Percentiles rank a stretch among this genome's conserved stretches.
phyloP scores from a whole-genome alignment of 1,140 invertebrate genomes.

The Coenobita brevimanus region DNA sequence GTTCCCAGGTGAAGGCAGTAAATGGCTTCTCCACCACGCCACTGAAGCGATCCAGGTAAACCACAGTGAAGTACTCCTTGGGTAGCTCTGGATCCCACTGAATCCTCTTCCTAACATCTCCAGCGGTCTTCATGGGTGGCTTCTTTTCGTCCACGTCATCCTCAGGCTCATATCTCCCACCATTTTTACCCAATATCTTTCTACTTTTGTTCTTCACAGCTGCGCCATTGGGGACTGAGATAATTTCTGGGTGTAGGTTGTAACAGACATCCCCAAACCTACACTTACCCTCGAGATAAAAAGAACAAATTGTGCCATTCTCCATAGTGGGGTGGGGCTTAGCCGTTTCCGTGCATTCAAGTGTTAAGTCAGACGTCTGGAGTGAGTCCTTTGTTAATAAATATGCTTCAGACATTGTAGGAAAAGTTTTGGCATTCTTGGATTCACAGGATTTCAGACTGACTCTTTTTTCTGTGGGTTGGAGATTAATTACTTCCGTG shows the following conservation, averaged over 20 bases:
- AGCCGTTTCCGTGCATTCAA: too few relatives aligned
- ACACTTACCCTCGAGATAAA: constrained; percentile 69
- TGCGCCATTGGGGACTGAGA: not conserved
- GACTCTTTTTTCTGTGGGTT: too few relatives aligned
- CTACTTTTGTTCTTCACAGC: not conserved
- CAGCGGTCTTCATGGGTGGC: constrained; percentile 76
- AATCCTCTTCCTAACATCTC: constrained; percentile 76
- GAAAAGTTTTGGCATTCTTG: too few relatives aligned
- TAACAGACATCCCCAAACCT: constrained; percentile 69
- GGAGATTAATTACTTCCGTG: too few relatives aligned
- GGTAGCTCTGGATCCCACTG: constrained; percentile 75
- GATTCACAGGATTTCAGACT: too few relatives aligned
- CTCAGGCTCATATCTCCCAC: not conserved
- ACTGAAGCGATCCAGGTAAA: constrained; percentile 76
- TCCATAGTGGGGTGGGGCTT: too few relatives aligned
- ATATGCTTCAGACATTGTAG: too few relatives aligned
- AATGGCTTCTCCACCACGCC: constrained; percentile 76
- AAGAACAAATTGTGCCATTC: constrained; percentile 68
- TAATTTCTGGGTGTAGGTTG: constrained; percentile 65
- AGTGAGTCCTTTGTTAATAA: too few relatives aligned
- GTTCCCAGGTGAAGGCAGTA: constrained; percentile 75
- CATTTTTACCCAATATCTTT: constrained; percentile 17
- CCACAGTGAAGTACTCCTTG: constrained; percentile 74
- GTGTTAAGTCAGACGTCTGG: too few relatives aligned
- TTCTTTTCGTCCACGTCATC: constrained; percentile 64